Evolutionary conservation across 2,113 vertebrate species (phyloP), one percentile per base, ranked within the genome.

Genomic region (Sapayoa aenigma): DNA sequence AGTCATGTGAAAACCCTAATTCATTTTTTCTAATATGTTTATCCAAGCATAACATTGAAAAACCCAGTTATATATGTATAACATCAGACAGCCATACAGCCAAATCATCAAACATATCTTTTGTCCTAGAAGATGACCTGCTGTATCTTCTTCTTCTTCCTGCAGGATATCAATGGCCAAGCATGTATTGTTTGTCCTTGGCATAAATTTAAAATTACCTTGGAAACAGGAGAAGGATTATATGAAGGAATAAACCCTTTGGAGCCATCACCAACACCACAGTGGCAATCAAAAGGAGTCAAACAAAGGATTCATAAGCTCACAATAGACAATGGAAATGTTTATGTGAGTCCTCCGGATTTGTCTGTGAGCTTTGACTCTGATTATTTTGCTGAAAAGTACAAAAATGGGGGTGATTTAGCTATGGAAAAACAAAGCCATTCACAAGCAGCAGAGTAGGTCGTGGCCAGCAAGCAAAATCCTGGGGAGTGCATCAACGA

Each of bases 141-240:
- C 9, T 53, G 2, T 87, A 71, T 87, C 58, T 47, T 17, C 67
- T 89, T 55, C 86, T 93, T 88, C 59, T 53, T 84, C 58, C 41
- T 50, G 14, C 95, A 99, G 99, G 99, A 99, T 90, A 97, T 99
- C 13, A 84, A 97, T 85, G 98, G 98, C 94, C 98, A 98, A 90
- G 76, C 98, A 3, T 99, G 99, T 90, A 98, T 99, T 95, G 95
- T 99, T 96, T 99, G 99, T 90, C 99, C 99, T 25, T 99, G 98
- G 95, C 99, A 99, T 98, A 99, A 99, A 90, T 99, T 98, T 95
- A 99, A 98, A 98, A 99, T 99, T 93, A 97, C 98, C 81, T 92
- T 99, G 92, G 97, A 98, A 68, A 96, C 98, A 62, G 99, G 99
- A 80, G 99, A 99, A 97, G 98, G 99, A 60, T 79, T 99, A 12